Percentiles rank a stretch among this genome's conserved stretches.
These are phyloP conservation scores for Tinea pellionella DNA, from an alignment of 2,888 invertebrate genomes.

Conservation along the genomic window DNA sequence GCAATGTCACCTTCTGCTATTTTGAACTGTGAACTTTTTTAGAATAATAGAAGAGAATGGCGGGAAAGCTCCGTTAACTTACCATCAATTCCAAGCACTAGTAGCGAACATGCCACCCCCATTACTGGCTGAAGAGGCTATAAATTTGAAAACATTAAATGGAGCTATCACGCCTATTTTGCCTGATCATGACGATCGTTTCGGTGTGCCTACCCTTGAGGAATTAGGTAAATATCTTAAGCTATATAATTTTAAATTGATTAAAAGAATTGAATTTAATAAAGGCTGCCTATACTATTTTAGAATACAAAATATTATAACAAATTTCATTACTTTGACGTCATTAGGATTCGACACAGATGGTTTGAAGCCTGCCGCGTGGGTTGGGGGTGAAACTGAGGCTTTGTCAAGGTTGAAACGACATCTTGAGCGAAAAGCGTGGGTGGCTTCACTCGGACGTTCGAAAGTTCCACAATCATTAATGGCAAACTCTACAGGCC, in stretches of 20 bases:
- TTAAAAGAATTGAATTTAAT: too few relatives aligned
- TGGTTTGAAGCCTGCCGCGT: constrained; percentile 75
- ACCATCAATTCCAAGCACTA: constrained; percentile 86
- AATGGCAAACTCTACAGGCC: constrained; percentile 83
- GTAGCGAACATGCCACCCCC: constrained; percentile 83
- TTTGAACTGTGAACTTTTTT: too few relatives aligned
- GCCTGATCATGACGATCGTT: constrained; percentile 84
- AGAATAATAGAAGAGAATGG: constrained; percentile 86
- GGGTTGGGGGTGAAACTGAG: constrained; percentile 85
- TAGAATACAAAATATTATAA: neutral
- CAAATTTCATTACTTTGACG: too few relatives aligned
- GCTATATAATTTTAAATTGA: too few relatives aligned
- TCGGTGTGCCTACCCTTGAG: constrained; percentile 86
- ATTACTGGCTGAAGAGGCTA: constrained; percentile 70
- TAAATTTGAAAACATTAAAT: constrained; percentile 65
- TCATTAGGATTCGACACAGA: constrained; percentile 81
- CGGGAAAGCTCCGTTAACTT: constrained; percentile 85
- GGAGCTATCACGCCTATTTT: constrained; percentile 75
- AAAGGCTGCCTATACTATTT: constrained; percentile 7
- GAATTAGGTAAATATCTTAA: constrained; percentile 76
- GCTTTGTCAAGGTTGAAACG: constrained; percentile 78
- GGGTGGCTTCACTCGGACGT: constrained; percentile 90
- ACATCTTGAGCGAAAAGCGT: constrained; percentile 85
- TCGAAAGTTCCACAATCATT: constrained; percentile 92
- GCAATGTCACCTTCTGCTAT: neutral